Conservation (phyloP, 1,140 invertebrate genomes). For the Idris sp. region DNA sequence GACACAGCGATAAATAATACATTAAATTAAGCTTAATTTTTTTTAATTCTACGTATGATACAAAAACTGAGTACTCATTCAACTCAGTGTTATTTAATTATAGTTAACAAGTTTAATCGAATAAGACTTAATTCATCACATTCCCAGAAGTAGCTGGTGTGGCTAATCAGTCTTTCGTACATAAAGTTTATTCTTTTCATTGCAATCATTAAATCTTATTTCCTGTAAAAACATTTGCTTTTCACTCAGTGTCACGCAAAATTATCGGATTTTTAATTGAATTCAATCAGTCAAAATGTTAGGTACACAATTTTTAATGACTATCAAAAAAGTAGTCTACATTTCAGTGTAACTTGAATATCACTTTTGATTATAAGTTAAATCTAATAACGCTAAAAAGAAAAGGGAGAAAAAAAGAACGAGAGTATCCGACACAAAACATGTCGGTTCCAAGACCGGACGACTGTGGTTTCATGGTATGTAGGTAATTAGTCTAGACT, state of each 20-base stretch:
- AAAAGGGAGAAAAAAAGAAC: conserved; percentile 53
- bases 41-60: no score
- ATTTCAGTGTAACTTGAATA: no score
- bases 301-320: no score
- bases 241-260: conserved; percentile 4
- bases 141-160: not conserved
- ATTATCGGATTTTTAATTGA: conserved; percentile 30
- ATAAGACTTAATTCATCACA: not conserved
- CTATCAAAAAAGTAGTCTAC: no score
- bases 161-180: conserved; percentile 9
- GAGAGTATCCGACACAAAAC: conserved; percentile 48
- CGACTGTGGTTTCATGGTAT: conserved; percentile 43
- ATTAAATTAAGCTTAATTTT: conserved; percentile 9
- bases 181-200: not conserved
- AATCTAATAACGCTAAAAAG: conserved; percentile 49
- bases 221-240: conserved; percentile 10
- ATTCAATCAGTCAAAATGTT: no score
- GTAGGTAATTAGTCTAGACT: conserved; percentile 72
- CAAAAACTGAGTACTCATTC: no score
- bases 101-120: not conserved
- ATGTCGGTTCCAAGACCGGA: conserved; percentile 43
- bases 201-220: conserved; percentile 13
- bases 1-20: conserved; percentile 20
- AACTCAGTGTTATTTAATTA: no score
- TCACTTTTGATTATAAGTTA: conserved; percentile 61